A percentile compares a stretch with the other conserved stretches of the same genome.
phyloP scores from a whole-genome alignment of 2,113 vertebrate species.

The Sula dactylatra region DNA sequence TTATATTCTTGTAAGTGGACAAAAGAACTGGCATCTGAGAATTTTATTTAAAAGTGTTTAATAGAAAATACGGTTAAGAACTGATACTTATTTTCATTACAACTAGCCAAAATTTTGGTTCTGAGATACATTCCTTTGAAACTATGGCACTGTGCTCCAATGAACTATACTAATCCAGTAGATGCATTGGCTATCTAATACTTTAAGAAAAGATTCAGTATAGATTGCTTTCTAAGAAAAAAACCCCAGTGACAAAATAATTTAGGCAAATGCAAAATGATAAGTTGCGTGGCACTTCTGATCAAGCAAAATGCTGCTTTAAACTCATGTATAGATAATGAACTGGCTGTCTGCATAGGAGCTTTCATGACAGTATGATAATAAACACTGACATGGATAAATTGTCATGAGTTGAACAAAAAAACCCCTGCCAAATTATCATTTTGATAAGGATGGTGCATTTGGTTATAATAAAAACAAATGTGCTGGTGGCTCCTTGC shows the following conservation, averaged over 20 bases:
- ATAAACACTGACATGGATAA: constrained; percentile 39
- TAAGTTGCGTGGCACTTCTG: constrained; percentile 76
- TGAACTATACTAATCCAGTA: constrained; percentile 75
- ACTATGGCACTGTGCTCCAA: constrained; percentile 69
- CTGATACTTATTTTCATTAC: not conserved
- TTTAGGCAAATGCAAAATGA: constrained; percentile 76
- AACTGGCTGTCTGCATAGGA: not conserved
- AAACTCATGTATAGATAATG: not conserved
- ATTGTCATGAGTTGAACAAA: constrained; percentile 27
- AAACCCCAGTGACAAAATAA: constrained; percentile 65
- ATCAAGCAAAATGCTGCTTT: constrained; percentile 64
- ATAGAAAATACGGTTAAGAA: not conserved
- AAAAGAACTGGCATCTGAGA: not conserved
- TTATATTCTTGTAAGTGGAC: not conserved
- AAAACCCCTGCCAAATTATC: not conserved
- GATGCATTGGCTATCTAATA: constrained; percentile 66
- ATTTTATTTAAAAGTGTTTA: not conserved
- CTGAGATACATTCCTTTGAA: constrained; percentile 17
- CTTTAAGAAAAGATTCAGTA: constrained; percentile 74
- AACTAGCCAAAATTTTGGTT: not conserved
- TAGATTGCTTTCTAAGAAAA: constrained; percentile 48
- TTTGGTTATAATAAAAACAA: constrained; percentile 41
- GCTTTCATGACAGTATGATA: constrained; percentile 5
- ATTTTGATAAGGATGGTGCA: constrained; percentile 13
- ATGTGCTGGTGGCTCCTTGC: not conserved